A percentile compares a stretch with the other conserved stretches of the same genome.
These are phyloP conservation scores for Diarsia brunnea DNA, from an alignment of 2,888 invertebrate species.

Conservation along the genomic window DNA sequence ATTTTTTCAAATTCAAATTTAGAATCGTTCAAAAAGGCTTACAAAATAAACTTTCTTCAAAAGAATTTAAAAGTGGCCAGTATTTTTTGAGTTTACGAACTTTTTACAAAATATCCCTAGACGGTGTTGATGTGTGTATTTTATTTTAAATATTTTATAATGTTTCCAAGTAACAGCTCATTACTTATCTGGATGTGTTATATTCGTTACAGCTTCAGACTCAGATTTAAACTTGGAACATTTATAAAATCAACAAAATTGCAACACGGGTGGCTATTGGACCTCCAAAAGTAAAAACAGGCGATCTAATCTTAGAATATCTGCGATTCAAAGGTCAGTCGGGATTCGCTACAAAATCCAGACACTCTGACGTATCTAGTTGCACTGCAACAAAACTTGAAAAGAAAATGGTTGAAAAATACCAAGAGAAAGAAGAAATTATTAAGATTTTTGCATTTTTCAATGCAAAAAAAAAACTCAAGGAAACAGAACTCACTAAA, in stretches of 20 bases:
- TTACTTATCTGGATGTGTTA: background rate
- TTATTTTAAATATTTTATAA: too few relatives aligned
- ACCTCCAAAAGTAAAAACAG: slow-evolving; percentile 33
- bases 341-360: slow-evolving; percentile 11
- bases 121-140: too few relatives aligned
- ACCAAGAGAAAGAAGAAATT: background rate
- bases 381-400: background rate
- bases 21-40: too few relatives aligned
- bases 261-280: background rate
- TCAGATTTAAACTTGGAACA: background rate
- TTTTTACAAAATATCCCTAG: too few relatives aligned
- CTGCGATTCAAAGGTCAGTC: slow-evolving; percentile 13
- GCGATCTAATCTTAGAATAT: slow-evolving; percentile 23
- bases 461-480: background rate
- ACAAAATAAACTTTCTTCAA: too few relatives aligned
- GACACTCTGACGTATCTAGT: background rate
- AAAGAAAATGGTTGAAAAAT: background rate
- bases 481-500: too few relatives aligned
- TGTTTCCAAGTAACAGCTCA: background rate
- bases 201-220: background rate
- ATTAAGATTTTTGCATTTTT: background rate
- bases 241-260: background rate
- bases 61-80: too few relatives aligned
- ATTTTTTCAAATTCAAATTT: too few relatives aligned
- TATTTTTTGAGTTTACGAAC: too few relatives aligned